Evolutionary conservation across 2,888 invertebrate species (phyloP).

Genomic region (Drosophila birchii): DNA sequence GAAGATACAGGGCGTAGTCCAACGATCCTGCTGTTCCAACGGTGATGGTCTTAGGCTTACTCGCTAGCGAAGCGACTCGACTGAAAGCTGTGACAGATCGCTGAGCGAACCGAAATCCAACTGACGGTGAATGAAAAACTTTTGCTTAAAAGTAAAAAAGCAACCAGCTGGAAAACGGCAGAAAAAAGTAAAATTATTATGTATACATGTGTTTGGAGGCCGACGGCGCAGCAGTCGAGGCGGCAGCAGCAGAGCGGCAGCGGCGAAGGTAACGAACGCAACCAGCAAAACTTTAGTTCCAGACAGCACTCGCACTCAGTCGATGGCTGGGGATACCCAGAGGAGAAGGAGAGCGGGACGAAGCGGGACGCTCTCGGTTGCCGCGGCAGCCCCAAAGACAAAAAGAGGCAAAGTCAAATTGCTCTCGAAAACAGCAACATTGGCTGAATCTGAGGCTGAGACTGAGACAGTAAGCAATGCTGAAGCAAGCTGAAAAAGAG

Average conservation of each 20-base stretch:
- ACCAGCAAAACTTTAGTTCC: slow-evolving; percentile 35
- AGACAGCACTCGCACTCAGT: slow-evolving; percentile 39
- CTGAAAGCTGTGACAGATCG: slow-evolving; percentile 80
- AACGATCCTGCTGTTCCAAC: slow-evolving; percentile 1
- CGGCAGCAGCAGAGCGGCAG: slow-evolving; percentile 44
- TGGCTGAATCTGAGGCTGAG: slow-evolving; percentile 18
- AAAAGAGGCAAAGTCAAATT: slow-evolving; percentile 33
- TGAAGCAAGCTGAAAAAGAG: slow-evolving; percentile 46
- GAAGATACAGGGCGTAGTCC: neutral
- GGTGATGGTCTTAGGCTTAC: neutral
- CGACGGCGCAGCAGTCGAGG: slow-evolving; percentile 57
- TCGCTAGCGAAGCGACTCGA: slow-evolving; percentile 17
- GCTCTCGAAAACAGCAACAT: slow-evolving; percentile 43
- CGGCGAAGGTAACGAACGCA: slow-evolving; percentile 57
- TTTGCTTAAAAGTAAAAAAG: slow-evolving; percentile 82
- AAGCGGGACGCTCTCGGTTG: slow-evolving; percentile 5
- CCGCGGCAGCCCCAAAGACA: slow-evolving; percentile 4
- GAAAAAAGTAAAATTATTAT: slow-evolving; percentile 77
- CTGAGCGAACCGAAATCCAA: slow-evolving; percentile 83
- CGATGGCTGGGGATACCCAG: slow-evolving; percentile 46
- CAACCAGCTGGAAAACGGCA: slow-evolving; percentile 77
- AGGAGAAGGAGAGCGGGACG: slow-evolving; percentile 1
- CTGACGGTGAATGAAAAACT: slow-evolving; percentile 84
- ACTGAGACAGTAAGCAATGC: slow-evolving; percentile 39
- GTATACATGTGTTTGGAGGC: slow-evolving; percentile 76